These are phyloP conservation scores for Lonchura striata DNA, from an alignment of 2,113 vertebrate species.

Conservation along the genomic window DNA sequence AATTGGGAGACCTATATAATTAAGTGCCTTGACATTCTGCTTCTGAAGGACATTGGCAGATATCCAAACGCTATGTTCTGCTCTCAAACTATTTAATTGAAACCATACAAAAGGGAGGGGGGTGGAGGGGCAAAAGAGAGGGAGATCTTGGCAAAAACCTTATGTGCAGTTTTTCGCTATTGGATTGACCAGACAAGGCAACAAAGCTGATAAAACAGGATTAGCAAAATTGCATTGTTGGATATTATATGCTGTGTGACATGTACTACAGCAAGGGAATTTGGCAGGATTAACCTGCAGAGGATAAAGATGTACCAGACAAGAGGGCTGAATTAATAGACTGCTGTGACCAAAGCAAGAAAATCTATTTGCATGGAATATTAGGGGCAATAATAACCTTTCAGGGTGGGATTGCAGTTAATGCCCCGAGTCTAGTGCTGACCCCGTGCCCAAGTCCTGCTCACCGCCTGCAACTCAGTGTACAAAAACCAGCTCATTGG, in stretches of 20 bases:
- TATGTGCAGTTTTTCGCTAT: conserved; percentile 70
- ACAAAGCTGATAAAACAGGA: conserved; percentile 81
- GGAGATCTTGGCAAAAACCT: conserved; percentile 72
- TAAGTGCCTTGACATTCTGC: conserved; percentile 76
- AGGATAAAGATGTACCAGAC: conserved; percentile 78
- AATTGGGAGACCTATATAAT: conserved; percentile 62
- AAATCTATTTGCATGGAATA: conserved; percentile 72
- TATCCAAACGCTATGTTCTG: conserved; percentile 71
- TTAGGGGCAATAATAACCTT: conserved; percentile 53
- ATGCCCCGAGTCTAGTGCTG: neutral
- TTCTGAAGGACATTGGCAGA: conserved; percentile 81
- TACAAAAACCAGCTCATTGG: neutral
- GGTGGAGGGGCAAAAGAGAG: neutral
- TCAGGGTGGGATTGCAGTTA: neutral
- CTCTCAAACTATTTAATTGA: conserved; percentile 80
- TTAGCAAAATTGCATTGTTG: conserved; percentile 81
- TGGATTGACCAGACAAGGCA: conserved; percentile 81
- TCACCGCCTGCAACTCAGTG: accelerated
- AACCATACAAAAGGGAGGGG: conserved; percentile 49
- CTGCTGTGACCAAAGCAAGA: conserved; percentile 64
- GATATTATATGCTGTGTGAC: conserved; percentile 80
- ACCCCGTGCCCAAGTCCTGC: accelerated
- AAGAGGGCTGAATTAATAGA: conserved; percentile 78
- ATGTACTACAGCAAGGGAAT: conserved; percentile 74
- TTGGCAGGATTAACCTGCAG: conserved; percentile 80